Percentiles rank a stretch among this genome's conserved stretches.
Evolutionary conservation across 2,797 vertebrate species (phyloP).

Genomic region (Tinamus major): DNA sequence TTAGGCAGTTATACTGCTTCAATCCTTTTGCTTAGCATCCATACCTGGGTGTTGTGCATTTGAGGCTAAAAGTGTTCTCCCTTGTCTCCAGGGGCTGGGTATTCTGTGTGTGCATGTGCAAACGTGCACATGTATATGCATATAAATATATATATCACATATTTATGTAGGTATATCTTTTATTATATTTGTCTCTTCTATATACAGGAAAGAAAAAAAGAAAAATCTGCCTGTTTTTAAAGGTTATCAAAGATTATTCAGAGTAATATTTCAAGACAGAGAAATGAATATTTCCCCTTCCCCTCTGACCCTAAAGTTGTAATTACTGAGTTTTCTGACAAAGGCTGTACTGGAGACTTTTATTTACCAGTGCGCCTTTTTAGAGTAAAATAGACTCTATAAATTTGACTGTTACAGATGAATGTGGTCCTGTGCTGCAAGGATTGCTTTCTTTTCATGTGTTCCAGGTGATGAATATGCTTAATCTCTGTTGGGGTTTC

Average conservation of each 20-base stretch:
- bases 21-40: not conserved
- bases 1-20: not conserved
- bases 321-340: not conserved
- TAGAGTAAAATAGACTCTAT: not conserved
- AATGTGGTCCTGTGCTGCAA: not conserved
- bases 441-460: not conserved
- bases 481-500: not conserved
- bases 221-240: not conserved
- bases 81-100: not conserved
- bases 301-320: not conserved
- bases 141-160: not conserved
- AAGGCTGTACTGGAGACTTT: not conserved
- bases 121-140: no score
- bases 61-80: not conserved
- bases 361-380: not conserved
- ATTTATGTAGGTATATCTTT: fast-evolving
- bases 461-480: not conserved
- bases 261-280: not conserved
- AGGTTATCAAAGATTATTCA: not conserved
- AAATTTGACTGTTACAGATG: not conserved
- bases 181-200: not conserved
- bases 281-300: not conserved
- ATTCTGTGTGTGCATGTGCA: not conserved
- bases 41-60: not conserved
- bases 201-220: not conserved